Evolutionary conservation across 2,797 vertebrate species (phyloP).

Genomic region (Pteronotus mesoamericanus): DNA sequence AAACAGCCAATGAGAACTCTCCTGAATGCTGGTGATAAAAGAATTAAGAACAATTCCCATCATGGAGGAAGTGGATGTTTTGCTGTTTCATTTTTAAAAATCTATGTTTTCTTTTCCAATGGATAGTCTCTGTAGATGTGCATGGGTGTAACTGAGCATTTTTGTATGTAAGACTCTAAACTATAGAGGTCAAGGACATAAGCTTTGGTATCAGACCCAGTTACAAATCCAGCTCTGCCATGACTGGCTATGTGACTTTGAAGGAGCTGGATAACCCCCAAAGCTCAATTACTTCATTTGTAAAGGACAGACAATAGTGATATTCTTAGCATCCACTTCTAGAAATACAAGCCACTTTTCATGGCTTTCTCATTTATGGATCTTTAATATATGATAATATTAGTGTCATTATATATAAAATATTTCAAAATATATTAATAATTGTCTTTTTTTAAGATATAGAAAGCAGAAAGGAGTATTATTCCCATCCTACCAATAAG

Average conservation of each 20-base stretch:
- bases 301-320: background rate
- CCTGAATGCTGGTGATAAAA: background rate
- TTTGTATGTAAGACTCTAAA: background rate
- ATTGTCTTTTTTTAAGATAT: background rate
- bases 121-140: background rate
- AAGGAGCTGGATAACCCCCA: background rate
- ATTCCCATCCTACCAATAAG: background rate
- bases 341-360: background rate
- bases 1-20: background rate
- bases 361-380: background rate
- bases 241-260: background rate
- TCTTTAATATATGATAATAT: background rate
- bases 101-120: background rate
- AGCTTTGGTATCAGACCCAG: background rate
- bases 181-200: background rate
- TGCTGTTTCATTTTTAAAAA: background rate
- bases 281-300: background rate
- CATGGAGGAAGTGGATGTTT: background rate
- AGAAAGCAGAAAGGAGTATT: background rate
- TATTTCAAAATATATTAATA: background rate
- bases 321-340: background rate
- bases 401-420: background rate
- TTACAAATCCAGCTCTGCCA: background rate
- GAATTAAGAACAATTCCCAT: background rate
- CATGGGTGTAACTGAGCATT: background rate